These are phyloP conservation scores for Amphiprion percula DNA, from an alignment of 2,113 vertebrate genomes.

Conservation along the genomic window DNA sequence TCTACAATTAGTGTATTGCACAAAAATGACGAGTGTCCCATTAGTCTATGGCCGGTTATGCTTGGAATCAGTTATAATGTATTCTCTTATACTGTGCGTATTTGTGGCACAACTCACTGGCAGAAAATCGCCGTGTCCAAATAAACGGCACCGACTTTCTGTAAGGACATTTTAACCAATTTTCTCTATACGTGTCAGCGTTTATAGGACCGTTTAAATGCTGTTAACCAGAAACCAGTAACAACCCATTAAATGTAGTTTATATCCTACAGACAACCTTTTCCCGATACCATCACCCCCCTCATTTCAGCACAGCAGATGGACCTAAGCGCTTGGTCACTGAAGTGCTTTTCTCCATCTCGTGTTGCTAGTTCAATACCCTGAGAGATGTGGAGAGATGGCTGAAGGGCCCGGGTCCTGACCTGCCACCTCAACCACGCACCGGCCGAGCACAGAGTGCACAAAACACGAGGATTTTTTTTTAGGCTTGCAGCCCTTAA, in stretches of 20 bases:
- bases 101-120: background rate
- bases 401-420: conserved; percentile 80
- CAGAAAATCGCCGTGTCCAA: background rate
- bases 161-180: background rate
- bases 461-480: conserved; percentile 28
- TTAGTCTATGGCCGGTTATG: background rate
- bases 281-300: conserved; percentile 34
- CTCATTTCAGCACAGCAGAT: conserved; percentile 68
- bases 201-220: background rate
- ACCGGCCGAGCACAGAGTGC: conserved; percentile 61
- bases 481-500: conserved; percentile 11
- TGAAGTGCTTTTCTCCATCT: conserved; percentile 77
- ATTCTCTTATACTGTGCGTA: background rate
- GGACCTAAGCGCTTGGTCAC: conserved; percentile 66
- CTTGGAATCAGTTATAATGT: background rate
- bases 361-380: conserved; percentile 78
- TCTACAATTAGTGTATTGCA: background rate
- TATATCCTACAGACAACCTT: conserved; percentile 40
- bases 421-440: conserved; percentile 76
- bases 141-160: conserved; percentile 3
- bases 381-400: conserved; percentile 79
- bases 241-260: conserved; percentile 34
- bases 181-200: background rate
- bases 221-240: conserved; percentile 25
- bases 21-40: background rate